These are phyloP conservation scores for Pollenia griseotomentosa DNA, from an alignment of 2,888 invertebrate genomes.

Conservation along the genomic window DNA sequence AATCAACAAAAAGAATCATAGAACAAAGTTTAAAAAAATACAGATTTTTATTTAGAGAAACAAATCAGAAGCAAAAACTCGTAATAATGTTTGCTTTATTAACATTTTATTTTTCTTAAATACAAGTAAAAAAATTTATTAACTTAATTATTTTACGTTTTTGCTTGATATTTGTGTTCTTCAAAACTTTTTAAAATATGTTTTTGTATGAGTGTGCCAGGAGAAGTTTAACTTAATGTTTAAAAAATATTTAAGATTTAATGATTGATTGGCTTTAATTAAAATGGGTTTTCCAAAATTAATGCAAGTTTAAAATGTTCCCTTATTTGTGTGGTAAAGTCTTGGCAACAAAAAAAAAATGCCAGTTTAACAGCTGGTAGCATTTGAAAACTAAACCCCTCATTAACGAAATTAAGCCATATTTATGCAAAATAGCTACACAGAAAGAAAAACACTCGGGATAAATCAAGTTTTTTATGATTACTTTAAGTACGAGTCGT, in stretches of 20 bases:
- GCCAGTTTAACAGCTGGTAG: no score
- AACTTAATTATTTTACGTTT: background rate
- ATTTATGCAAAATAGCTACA: no score
- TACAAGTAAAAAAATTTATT: background rate
- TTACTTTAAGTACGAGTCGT: no score
- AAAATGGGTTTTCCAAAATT: no score
- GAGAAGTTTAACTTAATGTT: background rate
- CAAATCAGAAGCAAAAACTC: background rate
- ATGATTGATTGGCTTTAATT: constrained; percentile 65
- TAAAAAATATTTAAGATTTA: constrained; percentile 44
- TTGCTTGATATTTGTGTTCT: background rate
- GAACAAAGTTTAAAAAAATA: constrained; percentile 7
- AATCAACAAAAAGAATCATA: constrained; percentile 25
- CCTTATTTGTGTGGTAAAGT: no score
- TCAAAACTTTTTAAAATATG: background rate
- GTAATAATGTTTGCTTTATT: constrained; percentile 1
- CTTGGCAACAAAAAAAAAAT: no score
- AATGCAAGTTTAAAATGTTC: no score
- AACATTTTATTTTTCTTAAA: background rate
- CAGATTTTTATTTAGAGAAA: background rate
- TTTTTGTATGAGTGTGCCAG: background rate
- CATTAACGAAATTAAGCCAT: no score
- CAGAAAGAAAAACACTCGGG: no score
- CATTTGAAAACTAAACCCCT: no score
- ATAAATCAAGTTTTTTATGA: no score